A percentile compares a stretch with the other conserved stretches of the same genome.
These are phyloP conservation scores for Hydra vulgaris DNA, from an alignment of 30 jellyfish, hydroid and myxozoan species.

Conservation along the genomic window DNA sequence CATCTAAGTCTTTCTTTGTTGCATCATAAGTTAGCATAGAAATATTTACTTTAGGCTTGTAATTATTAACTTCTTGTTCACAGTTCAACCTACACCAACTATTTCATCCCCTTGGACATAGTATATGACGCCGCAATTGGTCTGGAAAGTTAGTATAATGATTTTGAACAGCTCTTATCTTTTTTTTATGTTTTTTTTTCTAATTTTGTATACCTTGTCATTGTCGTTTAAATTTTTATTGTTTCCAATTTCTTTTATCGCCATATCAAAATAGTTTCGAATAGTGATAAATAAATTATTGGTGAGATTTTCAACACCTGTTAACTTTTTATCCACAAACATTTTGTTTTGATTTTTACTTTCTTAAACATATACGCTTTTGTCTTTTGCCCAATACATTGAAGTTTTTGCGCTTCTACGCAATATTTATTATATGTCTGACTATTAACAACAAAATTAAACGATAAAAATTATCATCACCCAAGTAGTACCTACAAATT, in stretches of 20 bases:
- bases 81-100: slow-evolving; percentile 24
- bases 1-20: slow-evolving; percentile 14
- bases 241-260: not conserved
- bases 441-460: no score
- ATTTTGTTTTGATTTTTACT: no score
- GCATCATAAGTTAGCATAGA: slow-evolving; percentile 5
- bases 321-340: no score
- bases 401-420: no score
- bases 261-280: slow-evolving; percentile 12
- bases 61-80: not conserved
- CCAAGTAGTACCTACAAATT: no score
- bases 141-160: slow-evolving; percentile 20
- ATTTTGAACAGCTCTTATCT: slow-evolving; percentile 7
- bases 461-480: no score
- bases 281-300: not conserved
- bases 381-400: no score
- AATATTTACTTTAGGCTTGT: no score
- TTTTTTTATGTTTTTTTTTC: no score
- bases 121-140: slow-evolving; percentile 10
- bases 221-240: not conserved
- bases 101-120: slow-evolving; percentile 2
- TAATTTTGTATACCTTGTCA: slow-evolving; percentile 3
- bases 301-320: no score
- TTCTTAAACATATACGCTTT: no score
- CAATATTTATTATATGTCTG: no score